Percentiles rank a stretch among this genome's conserved stretches.
Conservation (phyloP, 2,797 vertebrate genomes). For the Xerus rutilus region DNA sequence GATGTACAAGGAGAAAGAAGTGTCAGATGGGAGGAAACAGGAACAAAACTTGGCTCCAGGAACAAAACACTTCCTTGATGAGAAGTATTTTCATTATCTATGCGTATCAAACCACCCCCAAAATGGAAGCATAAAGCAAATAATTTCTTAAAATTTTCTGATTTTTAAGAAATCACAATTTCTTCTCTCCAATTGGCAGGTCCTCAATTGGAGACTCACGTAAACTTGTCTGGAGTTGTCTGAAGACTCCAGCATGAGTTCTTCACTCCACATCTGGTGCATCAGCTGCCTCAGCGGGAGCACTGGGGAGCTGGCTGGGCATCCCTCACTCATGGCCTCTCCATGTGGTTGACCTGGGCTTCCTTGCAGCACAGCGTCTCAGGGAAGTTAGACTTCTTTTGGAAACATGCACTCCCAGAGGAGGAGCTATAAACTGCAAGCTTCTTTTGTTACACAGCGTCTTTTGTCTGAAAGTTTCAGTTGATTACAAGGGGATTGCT, state of each 20-base stretch:
- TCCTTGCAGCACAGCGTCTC: neutral
- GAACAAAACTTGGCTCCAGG: neutral
- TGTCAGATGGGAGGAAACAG: neutral
- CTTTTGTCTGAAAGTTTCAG: too few species aligned
- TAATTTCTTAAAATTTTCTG: neutral
- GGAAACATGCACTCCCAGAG: neutral
- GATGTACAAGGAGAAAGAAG: too few species aligned
- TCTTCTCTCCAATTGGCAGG: neutral
- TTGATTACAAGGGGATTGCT: neutral
- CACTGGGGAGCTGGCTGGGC: neutral
- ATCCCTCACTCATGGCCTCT: neutral
- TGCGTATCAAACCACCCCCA: neutral
- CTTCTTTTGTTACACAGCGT: neutral
- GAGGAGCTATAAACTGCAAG: neutral
- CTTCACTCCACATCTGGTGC: neutral
- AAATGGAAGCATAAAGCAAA: neutral
- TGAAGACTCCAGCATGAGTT: neutral
- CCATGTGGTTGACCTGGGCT: neutral
- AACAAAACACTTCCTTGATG: neutral
- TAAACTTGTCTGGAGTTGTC: neutral
- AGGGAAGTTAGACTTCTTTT: neutral
- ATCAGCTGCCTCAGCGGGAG: neutral
- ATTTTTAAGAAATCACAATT: neutral
- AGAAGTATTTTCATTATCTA: neutral
- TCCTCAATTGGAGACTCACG: neutral